Evolutionary conservation across 2,888 invertebrate genomes (phyloP), one percentile per base, ranked within the genome.

Genomic region (Sceliomorpha sp.): DNA sequence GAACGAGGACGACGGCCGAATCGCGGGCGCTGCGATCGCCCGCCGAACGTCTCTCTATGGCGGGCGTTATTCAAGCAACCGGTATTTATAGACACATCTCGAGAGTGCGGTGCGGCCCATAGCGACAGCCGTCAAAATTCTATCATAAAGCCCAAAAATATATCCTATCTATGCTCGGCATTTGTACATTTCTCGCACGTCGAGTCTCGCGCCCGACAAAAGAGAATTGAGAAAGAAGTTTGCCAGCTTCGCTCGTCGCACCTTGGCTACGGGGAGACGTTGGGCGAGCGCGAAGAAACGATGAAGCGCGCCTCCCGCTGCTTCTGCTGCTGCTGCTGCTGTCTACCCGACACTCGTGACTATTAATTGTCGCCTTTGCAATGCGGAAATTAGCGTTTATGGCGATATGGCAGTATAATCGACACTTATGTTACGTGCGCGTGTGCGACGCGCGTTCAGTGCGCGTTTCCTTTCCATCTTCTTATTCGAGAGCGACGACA

Each of bases 81-180:
- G 82, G 81, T 85, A 84, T 85, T 85, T 80, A 83, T 84, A 85
- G 85, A 84, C 64, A 70, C 69, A 13, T 24, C 34, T 40, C 24
- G 69, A 74, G 81, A 81, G 80, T 82, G 80, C 79, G 77, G 76
- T 76, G 79, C 74, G 78, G 79, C 69, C 70, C 62, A 75, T 77
- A 75, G 74, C 76, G 78, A 74, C 76, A 77, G 76, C 80, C 79
- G 78, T 83, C 76, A 81, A 85, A 84, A 82, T 80, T 34, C 37
- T 27, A 17, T 40, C 36, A 34, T 29, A 26, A 58, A 72, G 73
- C 73, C 69, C 62, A 53, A 51, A 70, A 70, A 39, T 72, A 72
- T 72, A 73, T 66, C 66, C 68, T 48, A 56, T 50, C 34, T 48
- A 70, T 70, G 62, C 15, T 31, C 24, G 31, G 8, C 13, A n/a